Evolutionary conservation across 2,797 vertebrate species (phyloP).

Genomic region (Manis pentadactyla): DNA sequence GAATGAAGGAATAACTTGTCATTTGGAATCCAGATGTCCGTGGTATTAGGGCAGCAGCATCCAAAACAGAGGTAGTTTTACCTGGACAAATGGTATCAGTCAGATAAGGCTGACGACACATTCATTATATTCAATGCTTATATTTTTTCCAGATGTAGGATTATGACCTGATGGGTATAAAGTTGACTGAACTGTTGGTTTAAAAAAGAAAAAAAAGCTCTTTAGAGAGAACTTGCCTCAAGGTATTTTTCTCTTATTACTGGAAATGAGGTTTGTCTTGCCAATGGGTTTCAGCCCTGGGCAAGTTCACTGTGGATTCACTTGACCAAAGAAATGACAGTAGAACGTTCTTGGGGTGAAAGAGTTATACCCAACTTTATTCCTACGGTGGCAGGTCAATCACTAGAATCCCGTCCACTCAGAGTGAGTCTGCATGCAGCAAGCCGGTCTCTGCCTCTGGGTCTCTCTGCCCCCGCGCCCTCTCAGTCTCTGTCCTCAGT

Average conservation of each 20-base stretch:
- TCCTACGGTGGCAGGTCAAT: too few species aligned
- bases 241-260: neutral
- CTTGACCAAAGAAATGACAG: too few species aligned
- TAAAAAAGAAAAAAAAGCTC: neutral
- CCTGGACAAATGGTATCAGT: neutral
- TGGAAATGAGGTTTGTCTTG: neutral
- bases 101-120: neutral
- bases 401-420: too few species aligned
- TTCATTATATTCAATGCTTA: neutral
- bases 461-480: too few species aligned
- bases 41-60: neutral
- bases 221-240: neutral
- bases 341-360: too few species aligned
- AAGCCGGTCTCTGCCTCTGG: too few species aligned
- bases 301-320: too few species aligned
- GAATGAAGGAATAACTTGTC: neutral
- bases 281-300: too few species aligned
- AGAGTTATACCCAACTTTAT: too few species aligned
- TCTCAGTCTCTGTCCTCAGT: too few species aligned
- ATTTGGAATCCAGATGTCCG: neutral
- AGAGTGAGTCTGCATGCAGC: too few species aligned
- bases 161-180: neutral
- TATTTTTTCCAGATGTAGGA: constrained; percentile 1
- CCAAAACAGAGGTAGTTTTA: neutral
- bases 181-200: constrained; percentile 30